Base-by-base conservation (phyloP, 2,113 vertebrate genomes). In the Zeus faber region DNA sequence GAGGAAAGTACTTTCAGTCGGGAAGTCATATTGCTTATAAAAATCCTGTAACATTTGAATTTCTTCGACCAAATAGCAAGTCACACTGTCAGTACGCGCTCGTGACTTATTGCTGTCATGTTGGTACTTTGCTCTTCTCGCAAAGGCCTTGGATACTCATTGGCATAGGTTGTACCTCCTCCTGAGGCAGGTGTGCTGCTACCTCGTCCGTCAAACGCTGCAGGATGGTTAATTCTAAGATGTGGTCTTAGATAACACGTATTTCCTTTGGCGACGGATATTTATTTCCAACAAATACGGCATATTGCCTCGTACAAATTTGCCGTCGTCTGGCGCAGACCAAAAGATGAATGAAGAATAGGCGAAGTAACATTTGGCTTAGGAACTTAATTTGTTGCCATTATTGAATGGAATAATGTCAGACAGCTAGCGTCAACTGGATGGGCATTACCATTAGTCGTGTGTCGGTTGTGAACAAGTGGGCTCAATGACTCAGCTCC, bases 21-120 rank as follows among this genome's bases (percentile, higher is more conserved):
- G 33, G 8, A 54, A 22, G 6, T 14, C 20, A 21, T 40, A 54
- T 39, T 54, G 51, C 24, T 54, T 54, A n/a, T n/a, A n/a, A 22
- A 55, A 26, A 21, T 14, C 53, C 7, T 35, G 27, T 29, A 29
- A 9, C 27, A 4, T 29, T 17, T 22, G 17, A 8, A 11, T 37
- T 22, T 52, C 50, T n/a, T 52, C n/a, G n/a, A 35, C 20, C 29
- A 17, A 52, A 37, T 13, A 21, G 33, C 5, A 5, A 6, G 22
- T 47, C 4, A 25, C 45, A 4, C 13, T 5, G 24, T 27, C 23
- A 14, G 23, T 27, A 17, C 26, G 23, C 23, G 4, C 14, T 27
- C 24, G 5, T n/a, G 14, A 27, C 46, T 26, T 9, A 11, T 26
- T 48, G 24, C 46, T 48, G 22, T 48, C 46, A 26, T 6, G 46